Conservation (phyloP, 1,140 invertebrate genomes). For the Mactra quadrangularis region DNA sequence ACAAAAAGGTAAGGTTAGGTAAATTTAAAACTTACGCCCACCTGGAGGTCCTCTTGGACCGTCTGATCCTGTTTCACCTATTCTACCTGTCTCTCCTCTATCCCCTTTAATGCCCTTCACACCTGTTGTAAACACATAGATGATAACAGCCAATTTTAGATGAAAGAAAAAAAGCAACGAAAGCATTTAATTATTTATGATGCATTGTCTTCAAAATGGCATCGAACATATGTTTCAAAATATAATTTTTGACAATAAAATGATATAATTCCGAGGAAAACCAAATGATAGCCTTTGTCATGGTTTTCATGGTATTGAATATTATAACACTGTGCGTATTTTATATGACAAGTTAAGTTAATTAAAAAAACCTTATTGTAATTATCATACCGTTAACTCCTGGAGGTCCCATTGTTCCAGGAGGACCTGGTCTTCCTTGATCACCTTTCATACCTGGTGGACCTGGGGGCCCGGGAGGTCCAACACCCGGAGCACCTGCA, state of each 20-base stretch:
- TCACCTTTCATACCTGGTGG: constrained; percentile 21
- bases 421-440: constrained; percentile 20
- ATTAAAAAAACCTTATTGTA: no score
- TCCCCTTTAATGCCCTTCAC: constrained; percentile 37
- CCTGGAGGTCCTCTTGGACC: constrained; percentile 49
- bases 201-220: no score
- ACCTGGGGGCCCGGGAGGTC: constrained; percentile 44
- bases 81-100: constrained; percentile 15
- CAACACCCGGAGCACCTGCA: constrained; percentile 35
- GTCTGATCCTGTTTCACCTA: constrained; percentile 47
- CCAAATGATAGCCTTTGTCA: no score
- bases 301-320: no score
- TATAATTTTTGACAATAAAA: not conserved
- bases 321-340: no score
- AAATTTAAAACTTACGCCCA: constrained; percentile 28
- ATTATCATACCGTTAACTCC: constrained; percentile 42
- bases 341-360: no score
- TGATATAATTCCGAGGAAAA: not conserved
- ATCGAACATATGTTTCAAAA: not conserved
- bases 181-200: no score
- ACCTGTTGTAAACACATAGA: constrained; percentile 1
- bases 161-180: not conserved
- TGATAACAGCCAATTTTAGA: not conserved
- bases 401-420: constrained; percentile 48
- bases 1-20: no score